Evolutionary conservation across 92 coral and sea anemone genomes (phyloP), one percentile per base, ranked within the genome.

Genomic region (Pocillopora grandis): DNA sequence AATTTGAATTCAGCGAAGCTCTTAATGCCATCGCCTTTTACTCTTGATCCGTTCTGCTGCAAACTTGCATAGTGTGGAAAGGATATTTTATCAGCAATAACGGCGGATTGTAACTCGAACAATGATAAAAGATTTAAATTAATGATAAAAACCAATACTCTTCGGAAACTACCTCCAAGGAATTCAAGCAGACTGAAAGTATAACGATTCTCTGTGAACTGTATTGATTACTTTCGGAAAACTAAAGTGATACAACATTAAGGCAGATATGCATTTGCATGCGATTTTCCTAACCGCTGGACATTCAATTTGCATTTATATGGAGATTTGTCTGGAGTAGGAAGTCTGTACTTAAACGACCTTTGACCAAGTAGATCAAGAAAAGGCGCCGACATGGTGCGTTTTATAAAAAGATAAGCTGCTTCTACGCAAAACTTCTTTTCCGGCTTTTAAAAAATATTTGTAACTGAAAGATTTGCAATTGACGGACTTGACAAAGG

Each of bases 281-380:
- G 15, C 31, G 70, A 27, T 66, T 66, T 66, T 27, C 27, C 70
- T 20, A 66, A 66, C 5, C n/a, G 3, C 37, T n/a, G 23, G 9
- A 57, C 48, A 76, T 31, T 13, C 66, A 21, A 23, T 76, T 76
- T 76, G 18, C 79, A 59, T 76, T 58, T 57, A 23, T 76, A 57
- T 21, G 27, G 21, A 57, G 75, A 36, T 31, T 10, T 9, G 3
- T 3, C 17, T 14, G 48, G 23, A 27, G 18, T 10, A 58, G 20
- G 59, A 75, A 57, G 58, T 58, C 78, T 31, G 12, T 58, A 27
- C 27, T 57, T 75, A 57, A 58, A 56, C 78, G 64, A 58, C 1
- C 49, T 13, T 62, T 37, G 57, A 80, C 66, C 10, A 64, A 64
- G 42, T 64, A 55, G 42, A 42, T 42, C 8, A 70, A 70, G 55